Percentiles rank a stretch among this genome's conserved stretches.
Conservation (phyloP, 2,888 invertebrate species). For the Escarpia spicata region DNA sequence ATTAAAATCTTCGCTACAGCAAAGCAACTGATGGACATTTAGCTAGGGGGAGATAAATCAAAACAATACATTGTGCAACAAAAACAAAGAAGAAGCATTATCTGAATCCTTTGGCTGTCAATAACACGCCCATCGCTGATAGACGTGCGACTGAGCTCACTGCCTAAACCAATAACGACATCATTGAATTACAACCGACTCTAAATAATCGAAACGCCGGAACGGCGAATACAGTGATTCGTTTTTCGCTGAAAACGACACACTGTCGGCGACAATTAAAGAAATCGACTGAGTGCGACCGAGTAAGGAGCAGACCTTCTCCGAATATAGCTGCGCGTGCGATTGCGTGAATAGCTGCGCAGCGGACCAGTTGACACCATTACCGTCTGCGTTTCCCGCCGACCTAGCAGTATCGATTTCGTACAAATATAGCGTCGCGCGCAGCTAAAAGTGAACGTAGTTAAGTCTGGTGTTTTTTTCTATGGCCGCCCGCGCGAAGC, state of each 20-base stretch:
- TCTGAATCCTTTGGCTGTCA: background rate
- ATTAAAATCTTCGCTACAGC: no score
- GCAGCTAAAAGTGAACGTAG: conserved; percentile 9
- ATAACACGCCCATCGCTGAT: background rate
- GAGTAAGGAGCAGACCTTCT: background rate
- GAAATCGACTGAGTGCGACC: background rate
- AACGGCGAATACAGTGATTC: background rate
- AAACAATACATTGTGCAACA: background rate
- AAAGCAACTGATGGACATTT: no score
- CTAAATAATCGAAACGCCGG: background rate
- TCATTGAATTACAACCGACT: background rate
- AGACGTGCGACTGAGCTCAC: background rate
- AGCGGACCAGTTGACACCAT: background rate
- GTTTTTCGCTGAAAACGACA: background rate
- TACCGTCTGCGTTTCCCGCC: background rate
- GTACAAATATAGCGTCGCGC: background rate
- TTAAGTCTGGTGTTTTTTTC: background rate
- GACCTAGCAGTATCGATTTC: background rate
- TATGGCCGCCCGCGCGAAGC: background rate
- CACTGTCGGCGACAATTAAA: background rate
- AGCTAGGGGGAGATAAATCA: no score
- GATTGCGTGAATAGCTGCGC: background rate
- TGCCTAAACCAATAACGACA: background rate
- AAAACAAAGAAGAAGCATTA: background rate
- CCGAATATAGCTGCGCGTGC: background rate